These are phyloP conservation scores for Nomada flava DNA, from an alignment of 2,888 invertebrate species.

Conservation along the genomic window DNA sequence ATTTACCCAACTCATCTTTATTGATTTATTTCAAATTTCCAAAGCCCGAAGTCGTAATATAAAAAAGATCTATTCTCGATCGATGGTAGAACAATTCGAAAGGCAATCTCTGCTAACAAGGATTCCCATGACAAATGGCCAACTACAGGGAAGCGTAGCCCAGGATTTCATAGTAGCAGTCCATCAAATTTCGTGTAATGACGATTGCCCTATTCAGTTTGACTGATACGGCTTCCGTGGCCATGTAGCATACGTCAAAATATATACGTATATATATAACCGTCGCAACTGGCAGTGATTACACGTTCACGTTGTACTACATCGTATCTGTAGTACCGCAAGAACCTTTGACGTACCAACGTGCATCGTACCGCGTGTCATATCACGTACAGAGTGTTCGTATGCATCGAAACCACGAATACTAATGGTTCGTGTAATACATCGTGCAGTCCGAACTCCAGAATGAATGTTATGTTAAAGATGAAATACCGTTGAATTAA, in stretches of 20 bases:
- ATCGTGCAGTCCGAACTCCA: conserved; percentile 73
- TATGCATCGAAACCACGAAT: conserved; percentile 72
- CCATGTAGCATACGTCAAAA: conserved; percentile 63
- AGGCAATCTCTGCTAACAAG: conserved; percentile 26
- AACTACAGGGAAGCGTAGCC: neutral
- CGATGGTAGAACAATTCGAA: neutral
- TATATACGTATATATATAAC: conserved; percentile 47
- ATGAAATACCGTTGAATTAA: conserved; percentile 30
- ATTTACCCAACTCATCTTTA: too few relatives aligned
- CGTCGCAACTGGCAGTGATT: conserved; percentile 64
- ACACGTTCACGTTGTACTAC: conserved; percentile 61
- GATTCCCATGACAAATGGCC: conserved; percentile 17
- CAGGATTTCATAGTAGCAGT: conserved; percentile 38
- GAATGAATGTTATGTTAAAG: conserved; percentile 59
- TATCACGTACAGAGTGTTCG: conserved; percentile 70
- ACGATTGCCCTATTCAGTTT: conserved; percentile 57
- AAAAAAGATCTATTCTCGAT: neutral
- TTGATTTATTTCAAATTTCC: too few relatives aligned
- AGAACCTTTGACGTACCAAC: conserved; percentile 71
- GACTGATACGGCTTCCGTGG: conserved; percentile 48
- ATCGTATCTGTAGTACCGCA: conserved; percentile 73
- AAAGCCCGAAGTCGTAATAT: neutral
- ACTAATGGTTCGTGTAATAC: conserved; percentile 77
- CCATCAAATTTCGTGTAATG: conserved; percentile 49
- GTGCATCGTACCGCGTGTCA: conserved; percentile 59